Evolutionary conservation across 2,113 vertebrate species (phyloP).

Genomic region (Hippotragus niger): DNA sequence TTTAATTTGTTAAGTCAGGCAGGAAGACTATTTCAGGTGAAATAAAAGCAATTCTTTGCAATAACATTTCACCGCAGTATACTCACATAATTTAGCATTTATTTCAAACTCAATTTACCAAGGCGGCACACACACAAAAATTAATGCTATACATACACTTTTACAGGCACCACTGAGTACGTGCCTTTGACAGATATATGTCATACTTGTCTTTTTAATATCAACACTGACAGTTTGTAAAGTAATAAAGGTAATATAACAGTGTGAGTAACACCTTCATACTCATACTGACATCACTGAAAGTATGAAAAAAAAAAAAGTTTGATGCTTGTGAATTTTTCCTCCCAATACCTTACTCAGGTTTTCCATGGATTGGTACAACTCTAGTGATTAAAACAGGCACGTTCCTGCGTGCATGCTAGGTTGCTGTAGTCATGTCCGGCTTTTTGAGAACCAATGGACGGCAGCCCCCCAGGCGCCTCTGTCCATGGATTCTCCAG

Average conservation of each 20-base stretch:
- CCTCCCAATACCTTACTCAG: background rate
- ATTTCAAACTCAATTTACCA: conserved; percentile 53
- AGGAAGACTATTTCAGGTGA: conserved; percentile 58
- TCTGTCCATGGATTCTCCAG: background rate
- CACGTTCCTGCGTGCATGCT: background rate
- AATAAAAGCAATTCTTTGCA: conserved; percentile 49
- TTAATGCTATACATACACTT: background rate
- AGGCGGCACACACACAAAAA: background rate
- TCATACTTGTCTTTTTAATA: background rate
- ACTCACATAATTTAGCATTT: conserved; percentile 48
- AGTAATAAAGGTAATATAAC: background rate
- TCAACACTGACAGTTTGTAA: background rate
- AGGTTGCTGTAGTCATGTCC: fast-evolving
- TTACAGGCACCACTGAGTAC: background rate
- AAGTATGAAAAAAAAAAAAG: background rate
- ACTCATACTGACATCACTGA: background rate
- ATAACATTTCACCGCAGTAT: conserved; percentile 43
- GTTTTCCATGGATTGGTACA: background rate
- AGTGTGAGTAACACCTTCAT: background rate
- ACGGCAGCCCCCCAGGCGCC: background rate
- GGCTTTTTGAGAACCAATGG: background rate
- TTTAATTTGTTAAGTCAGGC: conserved; percentile 60
- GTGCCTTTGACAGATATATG: background rate
- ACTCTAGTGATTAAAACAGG: background rate
- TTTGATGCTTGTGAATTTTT: background rate